These are phyloP conservation scores for Pheosia tremula DNA, from an alignment of 2,888 invertebrate species.

Conservation along the genomic window DNA sequence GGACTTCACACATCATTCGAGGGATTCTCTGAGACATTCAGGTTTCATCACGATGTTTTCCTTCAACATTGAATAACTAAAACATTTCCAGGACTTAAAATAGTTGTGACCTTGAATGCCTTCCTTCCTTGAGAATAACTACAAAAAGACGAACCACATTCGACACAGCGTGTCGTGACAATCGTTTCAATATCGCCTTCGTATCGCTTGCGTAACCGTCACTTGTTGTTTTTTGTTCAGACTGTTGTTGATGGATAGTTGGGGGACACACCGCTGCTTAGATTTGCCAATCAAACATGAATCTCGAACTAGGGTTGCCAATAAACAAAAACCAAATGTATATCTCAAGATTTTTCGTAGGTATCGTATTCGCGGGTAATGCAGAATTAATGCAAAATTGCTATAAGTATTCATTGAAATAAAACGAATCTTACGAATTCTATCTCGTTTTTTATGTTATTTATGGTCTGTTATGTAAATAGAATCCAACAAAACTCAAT, in stretches of 20 bases:
- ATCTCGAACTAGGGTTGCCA: background rate
- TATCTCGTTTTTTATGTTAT: no score
- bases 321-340: no score
- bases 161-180: slow-evolving; percentile 34
- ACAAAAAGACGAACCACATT: slow-evolving; percentile 20
- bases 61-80: background rate
- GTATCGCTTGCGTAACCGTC: slow-evolving; percentile 46
- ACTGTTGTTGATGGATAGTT: slow-evolving; percentile 19
- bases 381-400: no score
- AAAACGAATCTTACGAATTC: no score
- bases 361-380: no score
- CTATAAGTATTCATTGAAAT: no score
- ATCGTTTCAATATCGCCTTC: slow-evolving; percentile 42
- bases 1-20: no score
- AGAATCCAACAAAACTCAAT: no score
- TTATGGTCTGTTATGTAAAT: no score
- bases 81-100: background rate
- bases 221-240: slow-evolving; percentile 42
- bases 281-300: slow-evolving; percentile 10
- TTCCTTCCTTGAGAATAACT: slow-evolving; percentile 19
- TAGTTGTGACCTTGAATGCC: slow-evolving; percentile 17
- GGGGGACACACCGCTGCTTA: slow-evolving; percentile 29
- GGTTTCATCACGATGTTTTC: no score
- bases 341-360: no score
- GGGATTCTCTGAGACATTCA: no score